A percentile compares a stretch with the other conserved stretches of the same genome.
Conservation (phyloP, 2,113 vertebrate genomes). For the Acanthochromis polyacanthus region DNA sequence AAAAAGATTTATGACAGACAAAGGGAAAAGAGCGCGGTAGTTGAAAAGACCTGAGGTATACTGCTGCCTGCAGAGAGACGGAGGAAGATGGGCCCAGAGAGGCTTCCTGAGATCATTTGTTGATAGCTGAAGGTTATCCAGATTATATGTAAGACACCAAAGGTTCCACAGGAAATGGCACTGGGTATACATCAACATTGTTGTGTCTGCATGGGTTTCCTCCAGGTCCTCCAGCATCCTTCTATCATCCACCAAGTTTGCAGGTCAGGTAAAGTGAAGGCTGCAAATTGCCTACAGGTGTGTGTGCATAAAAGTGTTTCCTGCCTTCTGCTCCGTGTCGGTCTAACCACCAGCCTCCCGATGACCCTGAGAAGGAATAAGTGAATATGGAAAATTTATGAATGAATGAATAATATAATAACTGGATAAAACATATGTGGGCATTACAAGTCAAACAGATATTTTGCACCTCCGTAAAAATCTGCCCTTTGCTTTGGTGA, state of each 20-base stretch:
- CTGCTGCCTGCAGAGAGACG: neutral
- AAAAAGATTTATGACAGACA: neutral
- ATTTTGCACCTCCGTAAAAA: slow-evolving; percentile 11
- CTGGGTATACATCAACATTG: neutral
- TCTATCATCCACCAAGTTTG: neutral
- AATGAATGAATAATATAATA: slow-evolving; percentile 55
- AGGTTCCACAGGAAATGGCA: slow-evolving; percentile 14
- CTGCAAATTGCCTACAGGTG: slow-evolving; percentile 23
- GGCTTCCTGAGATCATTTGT: slow-evolving; percentile 13
- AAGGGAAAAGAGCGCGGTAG: neutral
- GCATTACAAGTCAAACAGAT: slow-evolving; percentile 37
- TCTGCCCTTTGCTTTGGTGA: slow-evolving; percentile 1
- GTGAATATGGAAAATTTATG: slow-evolving; percentile 49
- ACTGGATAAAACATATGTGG: slow-evolving; percentile 38
- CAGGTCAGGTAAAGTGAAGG: slow-evolving; percentile 29
- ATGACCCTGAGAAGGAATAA: slow-evolving; percentile 42
- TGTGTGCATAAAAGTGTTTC: slow-evolving; percentile 17
- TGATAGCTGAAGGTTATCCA: slow-evolving; percentile 23
- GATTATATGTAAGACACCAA: slow-evolving; percentile 11
- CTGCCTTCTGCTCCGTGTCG: slow-evolving; percentile 11
- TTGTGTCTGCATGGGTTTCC: neutral
- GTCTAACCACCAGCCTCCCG: slow-evolving; percentile 7
- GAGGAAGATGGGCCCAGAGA: neutral
- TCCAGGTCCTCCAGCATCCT: neutral
- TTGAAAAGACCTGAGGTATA: neutral